These are phyloP conservation scores for Epinotia ramella DNA, from an alignment of 2,888 invertebrate species.

Conservation along the genomic window DNA sequence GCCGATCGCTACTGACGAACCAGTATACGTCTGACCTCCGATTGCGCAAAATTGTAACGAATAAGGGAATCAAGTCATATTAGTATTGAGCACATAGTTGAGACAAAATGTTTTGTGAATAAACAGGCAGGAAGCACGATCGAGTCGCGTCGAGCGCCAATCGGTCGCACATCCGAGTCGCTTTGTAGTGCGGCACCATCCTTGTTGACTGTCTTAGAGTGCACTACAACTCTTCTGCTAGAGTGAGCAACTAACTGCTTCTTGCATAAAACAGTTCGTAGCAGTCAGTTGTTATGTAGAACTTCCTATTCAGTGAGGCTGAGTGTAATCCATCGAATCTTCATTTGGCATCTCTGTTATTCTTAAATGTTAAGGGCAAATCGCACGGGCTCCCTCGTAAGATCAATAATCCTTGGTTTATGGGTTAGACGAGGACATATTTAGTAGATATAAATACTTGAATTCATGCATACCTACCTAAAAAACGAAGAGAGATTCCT, in stretches of 20 bases:
- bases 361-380: too few species aligned
- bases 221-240: conserved; percentile 13
- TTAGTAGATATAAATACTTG: too few species aligned
- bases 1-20: neutral
- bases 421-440: too few species aligned
- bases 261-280: conserved; percentile 14
- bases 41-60: neutral
- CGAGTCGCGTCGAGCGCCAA: conserved; percentile 64
- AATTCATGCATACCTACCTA: too few species aligned
- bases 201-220: conserved; percentile 46
- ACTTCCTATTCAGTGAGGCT: neutral
- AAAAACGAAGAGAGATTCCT: too few species aligned
- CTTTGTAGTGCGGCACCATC: conserved; percentile 41
- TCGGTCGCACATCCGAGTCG: conserved; percentile 70
- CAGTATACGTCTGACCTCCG: neutral
- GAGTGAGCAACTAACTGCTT: conserved; percentile 20
- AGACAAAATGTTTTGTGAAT: neutral
- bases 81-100: neutral
- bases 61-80: neutral
- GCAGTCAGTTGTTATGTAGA: conserved; percentile 4
- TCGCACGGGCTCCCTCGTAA: too few species aligned
- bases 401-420: too few species aligned
- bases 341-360: too few species aligned
- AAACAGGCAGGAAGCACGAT: conserved; percentile 64
- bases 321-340: too few species aligned